A percentile compares a stretch with the other conserved stretches of the same genome.
These are phyloP conservation scores for Gallinago undulata DNA, from an alignment of 2,113 vertebrate genomes.

Conservation along the genomic window DNA sequence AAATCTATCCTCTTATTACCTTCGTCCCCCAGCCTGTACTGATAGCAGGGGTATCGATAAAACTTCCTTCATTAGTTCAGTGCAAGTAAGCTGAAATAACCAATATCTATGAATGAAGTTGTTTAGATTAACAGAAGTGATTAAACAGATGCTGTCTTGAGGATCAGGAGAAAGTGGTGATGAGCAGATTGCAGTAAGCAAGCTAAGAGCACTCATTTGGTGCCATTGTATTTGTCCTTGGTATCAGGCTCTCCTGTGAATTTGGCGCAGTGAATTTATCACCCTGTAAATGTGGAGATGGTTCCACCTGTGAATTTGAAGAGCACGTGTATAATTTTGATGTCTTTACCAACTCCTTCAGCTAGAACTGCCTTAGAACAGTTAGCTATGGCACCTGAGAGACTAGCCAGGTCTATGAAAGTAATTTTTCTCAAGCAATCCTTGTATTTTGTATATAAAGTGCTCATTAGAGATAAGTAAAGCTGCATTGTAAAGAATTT, in stretches of 20 bases:
- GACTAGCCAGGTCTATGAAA: not conserved
- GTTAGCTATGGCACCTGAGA: not conserved
- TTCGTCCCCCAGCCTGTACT: not conserved
- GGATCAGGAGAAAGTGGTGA: not conserved
- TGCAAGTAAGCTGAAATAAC: accelerated
- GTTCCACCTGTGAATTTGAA: not conserved
- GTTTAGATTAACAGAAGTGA: not conserved
- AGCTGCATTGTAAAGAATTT: not conserved
- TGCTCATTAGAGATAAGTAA: not conserved
- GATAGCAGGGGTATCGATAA: not conserved
- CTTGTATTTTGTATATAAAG: not conserved
- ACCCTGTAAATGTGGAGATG: not conserved
- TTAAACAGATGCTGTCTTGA: not conserved
- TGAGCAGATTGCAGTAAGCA: not conserved
- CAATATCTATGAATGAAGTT: not conserved
- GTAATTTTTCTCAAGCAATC: not conserved
- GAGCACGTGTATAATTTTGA: not conserved
- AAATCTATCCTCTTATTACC: not conserved
- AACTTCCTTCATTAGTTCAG: not conserved
- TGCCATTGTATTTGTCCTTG: accelerated
- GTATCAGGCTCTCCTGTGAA: not conserved
- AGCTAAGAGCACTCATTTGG: not conserved
- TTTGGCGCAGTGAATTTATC: not conserved
- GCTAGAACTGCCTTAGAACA: not conserved
- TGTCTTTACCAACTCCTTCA: not conserved